Conservation (phyloP, 1,140 invertebrate genomes). For the Saccostrea glomerata region DNA sequence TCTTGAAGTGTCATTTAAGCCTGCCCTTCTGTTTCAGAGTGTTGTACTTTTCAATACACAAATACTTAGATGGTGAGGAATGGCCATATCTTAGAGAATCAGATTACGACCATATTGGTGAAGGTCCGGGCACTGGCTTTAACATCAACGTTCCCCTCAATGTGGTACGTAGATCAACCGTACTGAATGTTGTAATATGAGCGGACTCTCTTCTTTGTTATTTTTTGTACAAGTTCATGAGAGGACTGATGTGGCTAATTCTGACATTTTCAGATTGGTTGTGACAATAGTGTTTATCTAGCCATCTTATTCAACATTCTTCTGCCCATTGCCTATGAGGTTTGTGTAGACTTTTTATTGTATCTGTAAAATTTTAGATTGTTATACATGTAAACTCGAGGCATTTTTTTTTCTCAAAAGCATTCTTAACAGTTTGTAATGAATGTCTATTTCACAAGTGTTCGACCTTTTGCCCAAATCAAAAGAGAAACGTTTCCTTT, state of each 20-base stretch:
- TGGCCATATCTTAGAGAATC: conserved; percentile 96
- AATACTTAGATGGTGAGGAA: conserved; percentile 94
- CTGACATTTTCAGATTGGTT: conserved; percentile 63
- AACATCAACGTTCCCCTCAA: conserved; percentile 97
- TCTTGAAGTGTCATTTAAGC: background rate
- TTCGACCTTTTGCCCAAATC: too few species aligned
- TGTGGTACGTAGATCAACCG: conserved; percentile 74
- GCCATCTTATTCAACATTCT: conserved; percentile 94
- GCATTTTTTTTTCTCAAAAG: too few species aligned
- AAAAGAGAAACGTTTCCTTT: background rate
- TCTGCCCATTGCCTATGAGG: conserved; percentile 93
- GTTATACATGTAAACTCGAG: too few species aligned
- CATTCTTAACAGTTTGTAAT: too few species aligned
- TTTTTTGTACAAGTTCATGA: too few species aligned
- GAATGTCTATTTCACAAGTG: too few species aligned
- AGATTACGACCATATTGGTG: conserved; percentile 91
- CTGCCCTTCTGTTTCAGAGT: conserved; percentile 84
- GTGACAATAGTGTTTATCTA: conserved; percentile 93
- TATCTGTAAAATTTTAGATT: background rate
- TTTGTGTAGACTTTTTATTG: conserved; percentile 76
- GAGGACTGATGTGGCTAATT: background rate
- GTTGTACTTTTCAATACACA: conserved; percentile 97
- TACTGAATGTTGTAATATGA: background rate
- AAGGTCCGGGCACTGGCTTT: conserved; percentile 87
- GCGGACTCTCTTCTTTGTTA: too few species aligned